Conservation (phyloP, 2,888 invertebrate species). For the Cartodere bifasciata region DNA sequence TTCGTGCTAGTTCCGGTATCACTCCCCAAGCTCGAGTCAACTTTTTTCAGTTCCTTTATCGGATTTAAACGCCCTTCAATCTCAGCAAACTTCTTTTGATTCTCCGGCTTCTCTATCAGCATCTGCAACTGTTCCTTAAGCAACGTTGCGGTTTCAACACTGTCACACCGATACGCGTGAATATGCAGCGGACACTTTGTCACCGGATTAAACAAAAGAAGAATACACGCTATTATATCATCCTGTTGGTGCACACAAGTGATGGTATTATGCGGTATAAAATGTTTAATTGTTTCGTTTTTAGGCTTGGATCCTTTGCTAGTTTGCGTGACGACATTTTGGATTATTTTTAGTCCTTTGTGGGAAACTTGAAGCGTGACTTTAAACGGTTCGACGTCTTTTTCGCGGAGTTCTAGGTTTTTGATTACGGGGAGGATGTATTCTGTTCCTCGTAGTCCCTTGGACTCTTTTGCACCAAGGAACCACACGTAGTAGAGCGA, state of each 20-base stretch:
- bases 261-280: constrained; percentile 87
- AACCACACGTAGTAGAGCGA: constrained; percentile 89
- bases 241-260: constrained; percentile 83
- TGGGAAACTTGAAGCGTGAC: constrained; percentile 83
- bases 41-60: constrained; percentile 48
- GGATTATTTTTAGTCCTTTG: constrained; percentile 89
- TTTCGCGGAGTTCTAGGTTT: constrained; percentile 71
- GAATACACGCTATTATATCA: constrained; percentile 87
- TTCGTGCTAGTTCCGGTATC: constrained; percentile 54
- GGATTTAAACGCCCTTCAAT: constrained; percentile 52
- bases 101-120: constrained; percentile 69
- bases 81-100: constrained; percentile 73
- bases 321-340: constrained; percentile 41
- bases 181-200: constrained; percentile 92
- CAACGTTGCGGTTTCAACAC: constrained; percentile 81
- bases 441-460: constrained; percentile 73
- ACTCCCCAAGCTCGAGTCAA: constrained; percentile 64
- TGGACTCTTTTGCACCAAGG: constrained; percentile 89
- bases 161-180: constrained; percentile 83
- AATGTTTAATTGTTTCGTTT: constrained; percentile 72
- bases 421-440: constrained; percentile 76
- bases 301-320: constrained; percentile 31
- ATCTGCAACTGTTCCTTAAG: constrained; percentile 75
- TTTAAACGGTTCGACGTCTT: constrained; percentile 78
- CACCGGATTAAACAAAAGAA: constrained; percentile 85